A percentile compares a stretch with the other conserved stretches of the same genome.
phyloP scores from a whole-genome alignment of 2,113 vertebrate genomes.

The Myrmecobius fasciatus region DNA sequence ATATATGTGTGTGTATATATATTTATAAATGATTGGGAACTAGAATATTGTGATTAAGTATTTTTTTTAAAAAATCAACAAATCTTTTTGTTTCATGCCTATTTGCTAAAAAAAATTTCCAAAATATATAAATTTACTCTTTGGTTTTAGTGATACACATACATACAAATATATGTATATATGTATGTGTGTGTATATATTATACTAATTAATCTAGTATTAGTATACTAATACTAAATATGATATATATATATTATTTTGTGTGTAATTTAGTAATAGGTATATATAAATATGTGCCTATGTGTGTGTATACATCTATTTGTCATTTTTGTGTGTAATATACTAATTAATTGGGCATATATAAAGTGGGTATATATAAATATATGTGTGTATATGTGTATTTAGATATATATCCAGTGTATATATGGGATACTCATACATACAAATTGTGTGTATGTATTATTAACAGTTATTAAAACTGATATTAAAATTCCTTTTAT shows the following conservation, averaged over 20 bases:
- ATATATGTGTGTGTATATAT: too few relatives aligned
- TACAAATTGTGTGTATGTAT: neutral
- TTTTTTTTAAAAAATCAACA: neutral
- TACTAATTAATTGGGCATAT: neutral
- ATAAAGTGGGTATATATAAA: neutral
- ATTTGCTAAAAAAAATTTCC: neutral
- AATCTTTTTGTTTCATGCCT: neutral
- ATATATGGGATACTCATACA: neutral
- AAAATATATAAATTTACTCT: too few relatives aligned
- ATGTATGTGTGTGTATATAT: neutral
- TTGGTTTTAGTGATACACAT: too few relatives aligned
- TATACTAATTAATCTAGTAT: neutral
- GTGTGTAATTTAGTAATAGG: too few relatives aligned
- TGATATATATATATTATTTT: too few relatives aligned
- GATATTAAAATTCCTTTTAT: neutral
- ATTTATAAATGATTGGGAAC: too few relatives aligned
- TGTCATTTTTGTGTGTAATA: neutral
- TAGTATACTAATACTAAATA: neutral
- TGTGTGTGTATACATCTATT: too few relatives aligned
- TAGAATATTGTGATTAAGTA: neutral
- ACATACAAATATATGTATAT: neutral
- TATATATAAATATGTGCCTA: too few relatives aligned
- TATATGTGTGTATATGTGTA: neutral
- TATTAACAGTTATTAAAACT: neutral
- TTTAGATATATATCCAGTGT: neutral